Base-by-base conservation (phyloP, 2,113 vertebrate genomes). In the Sula dactylatra region DNA sequence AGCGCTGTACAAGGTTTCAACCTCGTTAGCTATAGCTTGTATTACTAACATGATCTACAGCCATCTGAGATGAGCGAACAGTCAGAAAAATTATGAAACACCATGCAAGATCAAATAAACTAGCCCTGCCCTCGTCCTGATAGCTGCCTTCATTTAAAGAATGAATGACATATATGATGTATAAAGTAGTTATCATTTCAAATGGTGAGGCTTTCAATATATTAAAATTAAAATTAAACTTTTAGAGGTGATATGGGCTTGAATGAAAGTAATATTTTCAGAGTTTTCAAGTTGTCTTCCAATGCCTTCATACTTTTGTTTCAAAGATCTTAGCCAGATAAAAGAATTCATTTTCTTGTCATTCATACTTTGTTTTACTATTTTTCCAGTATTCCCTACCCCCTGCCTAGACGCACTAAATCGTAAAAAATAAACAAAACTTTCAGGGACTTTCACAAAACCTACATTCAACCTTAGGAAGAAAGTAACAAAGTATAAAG, bases 211-310 rank as follows among this genome's bases (percentile, higher is more conserved):
- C 78, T 94, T 95, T 87, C 93, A 91, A 95, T 86, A 91, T 79
- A 94, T 89, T 86, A 84, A 88, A 94, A 96, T 92, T 36, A 94
- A 93, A 96, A 95, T 91, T 86, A 92, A 95, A 95, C 84, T 91
- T 95, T 79, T 56, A 91, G 70, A 93, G 87, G 87, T 79, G 62
- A 94, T 82, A 59, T 20, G 15, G 69, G 86, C n/a, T 95, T 72
- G 70, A 96, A 93, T 69, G 66, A 61, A 93, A 93, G 74, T 15
- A 74, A 52, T 88, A 61, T 89, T 79, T 95, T 45, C 70, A 76
- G 71, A 83, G 55, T 77, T 64, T 76, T 88, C 84, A 72, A 82
- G 78, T 56, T 91, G 81, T 82, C 73, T 83, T 61, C 73, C 40
- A 67, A 44, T 20, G 70, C 44, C 76, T 76, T 92, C 79, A 61